Evolutionary conservation across 1,140 invertebrate species (phyloP), one percentile per base, ranked within the genome.

Genomic region (Physella acuta): DNA sequence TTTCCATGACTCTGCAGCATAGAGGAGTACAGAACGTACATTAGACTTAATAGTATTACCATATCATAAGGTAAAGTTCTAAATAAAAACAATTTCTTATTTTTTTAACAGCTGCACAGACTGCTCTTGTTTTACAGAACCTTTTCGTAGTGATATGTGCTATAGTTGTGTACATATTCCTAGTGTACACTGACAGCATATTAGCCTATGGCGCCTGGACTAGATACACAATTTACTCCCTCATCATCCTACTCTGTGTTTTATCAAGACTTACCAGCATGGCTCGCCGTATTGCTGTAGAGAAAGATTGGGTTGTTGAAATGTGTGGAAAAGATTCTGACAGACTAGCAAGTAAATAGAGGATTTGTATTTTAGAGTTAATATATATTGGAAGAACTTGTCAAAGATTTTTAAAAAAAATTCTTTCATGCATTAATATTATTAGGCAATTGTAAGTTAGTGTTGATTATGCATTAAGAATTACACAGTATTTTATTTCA

Each of bases 231-330:
- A 71, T 62, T 44, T 73, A 82, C 56, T 76, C 62, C 5, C 58
- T 73, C 24, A 81, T 85, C 71, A 83, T 84, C 31, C 39, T 79
- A 5, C 24, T 84, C 2, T 78, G 79, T 16, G 75, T 81, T 36
- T 26, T 83, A 24, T 74, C 78, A 2, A 71, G 59, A 5, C 71
- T 84, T 30, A 83, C 85, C 28, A 86, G 85, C 58, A 75, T 84
- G 24, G 87, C 83, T 4, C 81, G 79, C 2, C 86, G 81, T 64
- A 84, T 89, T 62, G 79, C 82, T 30, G 75, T 88, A 30, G 83
- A 88, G 73, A 85, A 86, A 75, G 88, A 89, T 74, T 89, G 88
- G 88, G 82, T 88, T 55, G 82, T 88, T 34, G 85, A 87, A 30
- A 84, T 83, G 14, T 83, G 81, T 75, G 76, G 72, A 1, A 56